These are phyloP conservation scores for Caenorhabditis sulstoni DNA, from an alignment of 2,888 invertebrate genomes.

Conservation along the genomic window DNA sequence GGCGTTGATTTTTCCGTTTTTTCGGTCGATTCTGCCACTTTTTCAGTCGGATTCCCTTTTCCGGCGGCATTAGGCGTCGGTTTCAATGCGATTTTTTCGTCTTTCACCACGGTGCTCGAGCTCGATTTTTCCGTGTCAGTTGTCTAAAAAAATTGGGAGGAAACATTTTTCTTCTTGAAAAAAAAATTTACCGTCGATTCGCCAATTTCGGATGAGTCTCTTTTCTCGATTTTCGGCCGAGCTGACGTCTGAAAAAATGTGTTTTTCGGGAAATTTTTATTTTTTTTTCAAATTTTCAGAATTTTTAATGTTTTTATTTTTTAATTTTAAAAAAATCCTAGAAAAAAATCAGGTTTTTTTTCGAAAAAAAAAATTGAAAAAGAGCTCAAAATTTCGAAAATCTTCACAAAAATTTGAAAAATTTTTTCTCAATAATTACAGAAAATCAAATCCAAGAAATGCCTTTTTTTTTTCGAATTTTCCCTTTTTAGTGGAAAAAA, in stretches of 20 bases:
- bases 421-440: too few species aligned
- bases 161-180: neutral
- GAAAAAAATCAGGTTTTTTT: too few species aligned
- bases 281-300: neutral
- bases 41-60: neutral
- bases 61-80: conserved; percentile 4
- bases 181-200: neutral
- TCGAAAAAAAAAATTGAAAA: too few species aligned
- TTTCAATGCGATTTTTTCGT: conserved; percentile 37
- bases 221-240: conserved; percentile 7
- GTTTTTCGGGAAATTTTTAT: conserved; percentile 1
- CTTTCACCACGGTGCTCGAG: neutral
- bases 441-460: too few species aligned
- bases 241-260: neutral
- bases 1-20: too few species aligned
- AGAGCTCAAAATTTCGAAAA: too few species aligned
- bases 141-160: conserved; percentile 16
- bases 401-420: neutral
- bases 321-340: too few species aligned
- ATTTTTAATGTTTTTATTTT: neutral
- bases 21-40: too few species aligned
- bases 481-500: too few species aligned
- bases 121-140: neutral
- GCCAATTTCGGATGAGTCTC: conserved; percentile 19
- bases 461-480: neutral